Conservation (phyloP, 2,888 invertebrate genomes). For the Drosophila stalkeri region DNA sequence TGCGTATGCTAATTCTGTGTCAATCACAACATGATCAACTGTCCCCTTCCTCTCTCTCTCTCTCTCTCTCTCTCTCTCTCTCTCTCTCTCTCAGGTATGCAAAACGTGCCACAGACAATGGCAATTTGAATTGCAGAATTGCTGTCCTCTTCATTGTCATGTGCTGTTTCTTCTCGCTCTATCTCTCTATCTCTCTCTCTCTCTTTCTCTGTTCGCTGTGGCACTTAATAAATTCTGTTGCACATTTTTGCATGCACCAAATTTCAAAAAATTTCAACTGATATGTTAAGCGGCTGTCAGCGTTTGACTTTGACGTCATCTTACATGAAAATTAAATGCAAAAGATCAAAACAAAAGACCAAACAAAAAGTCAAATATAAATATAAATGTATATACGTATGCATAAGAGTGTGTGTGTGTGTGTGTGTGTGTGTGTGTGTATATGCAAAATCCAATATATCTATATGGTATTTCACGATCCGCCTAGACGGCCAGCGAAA, state of each 20-base stretch:
- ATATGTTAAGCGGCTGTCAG: constrained; percentile 84
- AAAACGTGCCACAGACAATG: constrained; percentile 73
- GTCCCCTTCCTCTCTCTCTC: neutral
- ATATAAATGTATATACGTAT: constrained; percentile 20
- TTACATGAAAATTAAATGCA: constrained; percentile 78
- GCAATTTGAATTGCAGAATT: constrained; percentile 84
- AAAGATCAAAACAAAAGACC: constrained; percentile 67
- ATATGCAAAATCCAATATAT: constrained; percentile 76
- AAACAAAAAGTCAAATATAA: constrained; percentile 24
- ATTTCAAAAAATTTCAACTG: constrained; percentile 71
- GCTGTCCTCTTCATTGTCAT: constrained; percentile 5
- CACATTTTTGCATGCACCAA: constrained; percentile 79
- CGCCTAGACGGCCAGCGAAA: constrained; percentile 67
- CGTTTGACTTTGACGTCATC: constrained; percentile 77
- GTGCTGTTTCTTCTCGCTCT: neutral
- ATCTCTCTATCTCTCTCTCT: too few species aligned
- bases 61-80: neutral
- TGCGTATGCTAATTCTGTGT: constrained; percentile 79
- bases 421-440: constrained; percentile 20
- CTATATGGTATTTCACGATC: constrained; percentile 77
- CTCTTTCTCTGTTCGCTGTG: constrained; percentile 34
- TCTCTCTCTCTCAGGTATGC: constrained; percentile 57
- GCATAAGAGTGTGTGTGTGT: neutral
- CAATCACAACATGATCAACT: constrained; percentile 75
- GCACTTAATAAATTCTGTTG: constrained; percentile 84